Conservation (phyloP, 2,113 vertebrate species). For the Ibidorhyncha struthersii region DNA sequence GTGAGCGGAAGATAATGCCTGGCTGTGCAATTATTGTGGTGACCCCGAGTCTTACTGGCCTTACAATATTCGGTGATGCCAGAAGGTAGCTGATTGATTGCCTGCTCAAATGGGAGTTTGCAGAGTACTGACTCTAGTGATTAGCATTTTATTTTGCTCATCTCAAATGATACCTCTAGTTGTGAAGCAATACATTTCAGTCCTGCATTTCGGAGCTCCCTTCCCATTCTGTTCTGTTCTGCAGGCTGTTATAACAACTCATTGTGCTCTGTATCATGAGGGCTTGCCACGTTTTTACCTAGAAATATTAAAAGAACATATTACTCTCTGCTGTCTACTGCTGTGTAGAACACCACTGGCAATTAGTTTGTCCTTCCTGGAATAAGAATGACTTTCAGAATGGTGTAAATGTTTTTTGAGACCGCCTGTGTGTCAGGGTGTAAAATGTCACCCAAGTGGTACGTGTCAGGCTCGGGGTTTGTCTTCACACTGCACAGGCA, state of each 20-base stretch:
- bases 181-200: background rate
- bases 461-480: background rate
- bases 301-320: background rate
- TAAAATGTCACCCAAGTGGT: background rate
- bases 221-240: background rate
- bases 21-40: background rate
- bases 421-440: background rate
- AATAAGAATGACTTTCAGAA: background rate
- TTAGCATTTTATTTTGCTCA: background rate
- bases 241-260: background rate
- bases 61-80: background rate
- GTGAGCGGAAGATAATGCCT: background rate
- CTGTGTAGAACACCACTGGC: background rate
- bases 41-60: background rate
- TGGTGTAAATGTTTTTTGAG: background rate
- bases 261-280: background rate
- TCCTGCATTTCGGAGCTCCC: background rate
- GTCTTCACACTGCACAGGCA: background rate
- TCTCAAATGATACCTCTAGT: background rate
- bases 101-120: background rate
- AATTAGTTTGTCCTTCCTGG: background rate
- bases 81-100: background rate
- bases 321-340: background rate
- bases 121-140: background rate
- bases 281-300: background rate